Evolutionary conservation across 2,888 invertebrate species (phyloP), one percentile per base, ranked within the genome.

Genomic region (Pachliopta kotzebuea): DNA sequence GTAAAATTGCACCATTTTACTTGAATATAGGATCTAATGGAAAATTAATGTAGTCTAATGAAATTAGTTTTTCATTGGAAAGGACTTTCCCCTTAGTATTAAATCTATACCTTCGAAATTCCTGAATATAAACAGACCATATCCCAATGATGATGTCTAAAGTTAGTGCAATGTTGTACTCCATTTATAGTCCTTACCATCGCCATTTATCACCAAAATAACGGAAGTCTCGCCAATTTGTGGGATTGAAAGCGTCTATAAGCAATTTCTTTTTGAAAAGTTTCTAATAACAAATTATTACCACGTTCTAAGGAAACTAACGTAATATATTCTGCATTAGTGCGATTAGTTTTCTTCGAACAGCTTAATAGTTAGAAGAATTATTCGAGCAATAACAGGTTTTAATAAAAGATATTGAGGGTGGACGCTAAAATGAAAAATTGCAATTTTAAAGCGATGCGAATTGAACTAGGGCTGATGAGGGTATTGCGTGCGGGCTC

Each of bases 401-500:
- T 59, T 50, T 50, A 50, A 18, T 49, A 60, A 60, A 29, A 53
- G 53, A 42, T 57, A 61, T 55, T 58, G 45, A 62, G 42, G 55
- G 24, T 8, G 4, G 14, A 23, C n/a, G 37, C 37, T 21, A 55
- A 56, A 56, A 62, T 59, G 60, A 62, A 65, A 65, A 58, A 67
- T 65, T 67, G 64, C 69, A 69, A 66, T 60, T 65, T 65, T 55
- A 63, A 54, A 67, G 60, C 69, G 66, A 66, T 65, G 54, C 65
- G 65, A 69, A 69, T 50, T 49, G 64, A 66, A 67, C 62, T 61
- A 59, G 54, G 58, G 56, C 61, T 69, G 69, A 69, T 67, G 69
- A 66, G 58, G 64, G 31, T 60, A 66, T 69, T 66, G 69, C 69
- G 69, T 69, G 69, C 37, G 24, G 14, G 42, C 21, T 54, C 26